Conservation (phyloP, 2,797 vertebrate genomes). For the Crenuchus spilurus region DNA sequence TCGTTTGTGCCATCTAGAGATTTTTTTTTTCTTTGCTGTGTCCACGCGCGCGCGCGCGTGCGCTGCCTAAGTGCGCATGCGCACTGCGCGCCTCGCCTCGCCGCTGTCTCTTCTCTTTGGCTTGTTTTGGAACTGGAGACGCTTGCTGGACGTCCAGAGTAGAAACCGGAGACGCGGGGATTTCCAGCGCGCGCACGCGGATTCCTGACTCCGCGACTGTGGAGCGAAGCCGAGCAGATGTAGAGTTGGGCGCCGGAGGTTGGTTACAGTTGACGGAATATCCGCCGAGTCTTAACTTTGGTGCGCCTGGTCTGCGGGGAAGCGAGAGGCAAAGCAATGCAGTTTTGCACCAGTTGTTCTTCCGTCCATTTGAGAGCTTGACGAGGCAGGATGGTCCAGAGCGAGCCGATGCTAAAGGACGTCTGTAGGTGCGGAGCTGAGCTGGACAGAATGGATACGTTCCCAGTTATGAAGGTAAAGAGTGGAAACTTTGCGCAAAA, state of each 20-base stretch:
- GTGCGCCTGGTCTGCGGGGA: slow-evolving; percentile 22
- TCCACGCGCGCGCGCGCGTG: not conserved
- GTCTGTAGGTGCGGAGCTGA: slow-evolving; percentile 21
- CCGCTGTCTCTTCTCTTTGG: not conserved
- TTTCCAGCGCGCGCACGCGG: not conserved
- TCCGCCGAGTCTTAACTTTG: not conserved
- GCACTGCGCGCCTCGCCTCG: not conserved
- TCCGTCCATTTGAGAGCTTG: slow-evolving; percentile 32
- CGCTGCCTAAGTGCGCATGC: slow-evolving; percentile 1
- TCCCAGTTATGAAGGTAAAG: slow-evolving; percentile 55
- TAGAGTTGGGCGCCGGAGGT: slow-evolving; percentile 4
- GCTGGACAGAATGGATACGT: slow-evolving; percentile 50
- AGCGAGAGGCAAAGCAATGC: not conserved
- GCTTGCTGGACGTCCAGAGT: not conserved
- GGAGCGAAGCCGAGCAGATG: not conserved
- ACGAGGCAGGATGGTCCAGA: slow-evolving; percentile 48
- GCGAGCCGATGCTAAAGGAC: slow-evolving; percentile 45
- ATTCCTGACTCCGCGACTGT: not conserved
- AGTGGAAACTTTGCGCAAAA: not conserved
- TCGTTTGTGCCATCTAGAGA: slow-evolving; percentile 62
- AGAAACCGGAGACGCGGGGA: not conserved
- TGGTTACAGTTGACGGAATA: not conserved
- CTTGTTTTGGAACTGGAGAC: slow-evolving; percentile 14
- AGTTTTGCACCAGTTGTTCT: slow-evolving; percentile 25
- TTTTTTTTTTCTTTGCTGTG: slow-evolving; percentile 21